phyloP scores from a whole-genome alignment of 1,140 invertebrate species.

The Trichonephila clavata region DNA sequence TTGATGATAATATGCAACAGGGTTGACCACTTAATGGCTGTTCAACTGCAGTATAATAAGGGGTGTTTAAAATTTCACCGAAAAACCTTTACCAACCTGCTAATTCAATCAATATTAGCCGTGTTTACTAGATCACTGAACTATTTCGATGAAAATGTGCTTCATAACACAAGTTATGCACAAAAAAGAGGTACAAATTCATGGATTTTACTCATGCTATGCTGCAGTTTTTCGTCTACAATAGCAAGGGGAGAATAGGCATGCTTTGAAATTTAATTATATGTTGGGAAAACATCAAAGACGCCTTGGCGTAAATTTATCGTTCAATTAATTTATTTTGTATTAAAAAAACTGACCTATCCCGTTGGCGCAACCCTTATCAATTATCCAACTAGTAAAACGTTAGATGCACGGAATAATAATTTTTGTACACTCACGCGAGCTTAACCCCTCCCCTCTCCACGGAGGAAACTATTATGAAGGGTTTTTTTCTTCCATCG shows the following conservation, averaged over 20 bases:
- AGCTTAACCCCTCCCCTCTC: not conserved
- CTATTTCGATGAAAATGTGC: not conserved
- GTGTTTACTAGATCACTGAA: not conserved
- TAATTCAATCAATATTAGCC: not conserved
- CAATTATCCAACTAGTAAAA: slow-evolving; percentile 19
- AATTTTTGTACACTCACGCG: not conserved
- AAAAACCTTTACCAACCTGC: not conserved
- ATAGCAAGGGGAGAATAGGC: not conserved
- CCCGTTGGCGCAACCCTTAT: not conserved
- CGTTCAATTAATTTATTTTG: slow-evolving; percentile 38
- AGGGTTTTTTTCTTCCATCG: not conserved
- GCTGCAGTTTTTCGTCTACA: not conserved
- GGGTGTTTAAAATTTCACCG: not conserved
- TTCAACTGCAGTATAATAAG: not conserved
- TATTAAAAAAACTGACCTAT: not conserved
- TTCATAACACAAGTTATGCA: not conserved
- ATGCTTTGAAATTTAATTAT: slow-evolving; percentile 11
- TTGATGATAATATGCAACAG: not conserved
- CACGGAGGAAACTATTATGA: not conserved
- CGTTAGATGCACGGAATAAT: not conserved
- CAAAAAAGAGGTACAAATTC: not conserved
- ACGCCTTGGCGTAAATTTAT: not conserved
- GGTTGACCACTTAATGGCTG: not conserved
- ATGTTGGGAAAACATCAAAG: not conserved
- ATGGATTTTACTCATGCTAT: not conserved